Base-by-base conservation (phyloP, 2,113 vertebrate genomes). In the Aleadryas rufinucha region DNA sequence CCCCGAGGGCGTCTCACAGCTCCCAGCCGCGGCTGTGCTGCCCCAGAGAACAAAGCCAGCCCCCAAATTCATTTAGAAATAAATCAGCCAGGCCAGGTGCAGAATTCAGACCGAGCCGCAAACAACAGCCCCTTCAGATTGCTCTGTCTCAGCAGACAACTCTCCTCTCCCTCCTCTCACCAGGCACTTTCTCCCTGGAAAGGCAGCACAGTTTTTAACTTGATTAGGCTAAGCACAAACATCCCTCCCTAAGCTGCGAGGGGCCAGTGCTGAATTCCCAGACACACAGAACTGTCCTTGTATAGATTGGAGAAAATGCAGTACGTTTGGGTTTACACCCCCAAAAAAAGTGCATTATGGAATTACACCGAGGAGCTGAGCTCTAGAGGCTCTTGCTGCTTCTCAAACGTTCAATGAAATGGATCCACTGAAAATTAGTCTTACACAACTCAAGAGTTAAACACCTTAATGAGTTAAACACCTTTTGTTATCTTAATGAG, bases 401-500 rank as follows among this genome's bases (percentile, higher is more conserved):
- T 28, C 61, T 50, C 72, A 54, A 61, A 56, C 3, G 13, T 64
- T 80, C 72, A 84, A 41, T 27, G 27, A 85, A 86, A 60, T 3
- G 1, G 50, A 77, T 37, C 66, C 50, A 54, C 19, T 65, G n/a
- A 52, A 84, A 89, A 59, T 37, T 17, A 91, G 39, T 12, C 90
- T 70, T 16, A 14, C 12, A 11, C 52, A 79, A 74, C 54, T 81
- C 59, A 13, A 13, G 49, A 80, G 59, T 80, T 88, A 88, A 76
- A 56, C 60, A 84, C 31, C 44, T 72, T 52, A n/a, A 91, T n/a
- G 52, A 80, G 68, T 89, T 88, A 91, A 78, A 56, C 54, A 82
- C 27, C 50, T 28, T 53, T 42, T 84, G 84, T n/a, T n/a, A n/a
- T n/a, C 44, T 72, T 52, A n/a, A 91, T n/a, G 52, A 80, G 68